Base-by-base conservation (phyloP, 2,888 invertebrate species). In the Proisotoma minuta region DNA sequence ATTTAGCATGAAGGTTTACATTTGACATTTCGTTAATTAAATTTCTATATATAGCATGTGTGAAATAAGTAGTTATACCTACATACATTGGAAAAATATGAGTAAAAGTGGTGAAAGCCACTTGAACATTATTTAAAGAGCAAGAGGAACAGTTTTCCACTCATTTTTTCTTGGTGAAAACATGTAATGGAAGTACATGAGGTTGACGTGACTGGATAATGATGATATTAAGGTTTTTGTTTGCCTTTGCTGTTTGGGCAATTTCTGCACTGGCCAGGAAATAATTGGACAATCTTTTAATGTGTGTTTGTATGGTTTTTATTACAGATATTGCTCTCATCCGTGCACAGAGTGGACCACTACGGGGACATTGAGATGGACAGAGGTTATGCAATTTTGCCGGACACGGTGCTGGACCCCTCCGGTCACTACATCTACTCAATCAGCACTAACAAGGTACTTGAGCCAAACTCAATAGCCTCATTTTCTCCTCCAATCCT, bases 331-430 rank as follows among this genome's bases (percentile, higher is more conserved):
- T 78, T 90, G 29, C 79, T 91, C 34, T 86, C 87, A 20, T 85
- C 85, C n/a, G 82, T 76, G 15, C 76, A 82, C 26, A 80, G 81
- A 62, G 88, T 91, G 12, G 84, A 88, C 29, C 87, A 91, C 77
- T 97, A 95, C 77, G 93, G 91, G 76, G 88, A 88, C 78, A 85
- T 94, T 60, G 78, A 83, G n/a, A 85, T 96, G 48, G 88, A 93
- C 76, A 83, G 86, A 18, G 87, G 87, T 49, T 86, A 87, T 75
- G 82, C 82, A 66, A 87, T 97, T 72, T 80, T 94, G 62, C 89
- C 92, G 3, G 95, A 97, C 77, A 88, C 95, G 71, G 85, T 86
- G 69, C 83, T 96, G 74, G 91, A 94, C 67, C 86, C 88, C 15
- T 85, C 85, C 75, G 89, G 89, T 71, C 88, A 90, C 77, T 87